Conservation (phyloP, 37 sponge, comb jelly and placozoan genomes). For the Halichondria panicea region DNA sequence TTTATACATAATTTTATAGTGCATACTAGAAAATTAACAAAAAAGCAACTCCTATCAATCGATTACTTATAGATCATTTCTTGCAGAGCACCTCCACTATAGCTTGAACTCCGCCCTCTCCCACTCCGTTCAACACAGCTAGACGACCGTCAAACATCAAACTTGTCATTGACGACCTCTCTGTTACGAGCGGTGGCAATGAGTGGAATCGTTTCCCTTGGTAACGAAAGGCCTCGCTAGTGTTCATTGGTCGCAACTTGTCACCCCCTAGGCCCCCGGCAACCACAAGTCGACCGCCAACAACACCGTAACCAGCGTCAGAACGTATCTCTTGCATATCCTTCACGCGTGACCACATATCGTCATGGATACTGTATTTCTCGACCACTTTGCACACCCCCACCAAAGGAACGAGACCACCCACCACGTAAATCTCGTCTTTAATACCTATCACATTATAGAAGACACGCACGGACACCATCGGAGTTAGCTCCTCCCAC, state of each 20-base stretch:
- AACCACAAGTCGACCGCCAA: constrained; percentile 56
- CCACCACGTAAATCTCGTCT: constrained; percentile 61
- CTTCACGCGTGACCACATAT: constrained; percentile 50
- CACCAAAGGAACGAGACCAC: constrained; percentile 62
- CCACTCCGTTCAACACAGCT: constrained; percentile 59
- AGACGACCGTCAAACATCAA: constrained; percentile 58
- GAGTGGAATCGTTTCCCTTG: constrained; percentile 33
- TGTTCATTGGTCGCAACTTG: constrained; percentile 11
- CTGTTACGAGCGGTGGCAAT: constrained; percentile 33
- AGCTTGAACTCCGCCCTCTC: constrained; percentile 58
- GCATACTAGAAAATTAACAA: too few species aligned
- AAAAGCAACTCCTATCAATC: too few species aligned
- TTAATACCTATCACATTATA: constrained; percentile 55
- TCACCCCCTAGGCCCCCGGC: constrained; percentile 54
- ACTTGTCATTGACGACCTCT: constrained; percentile 37
- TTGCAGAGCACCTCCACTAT: constrained; percentile 55
- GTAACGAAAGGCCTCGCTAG: constrained; percentile 31
- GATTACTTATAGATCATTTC: too few species aligned
- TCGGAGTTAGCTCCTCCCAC: constrained; percentile 66
- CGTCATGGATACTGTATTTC: constrained; percentile 52
- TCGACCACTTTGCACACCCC: constrained; percentile 62
- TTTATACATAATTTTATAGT: too few species aligned
- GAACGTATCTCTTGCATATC: constrained; percentile 52
- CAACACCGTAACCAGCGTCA: constrained; percentile 55
- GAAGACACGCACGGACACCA: constrained; percentile 47